Evolutionary conservation across 2,113 vertebrate species (phyloP).

Genomic region (Numida meleagris): DNA sequence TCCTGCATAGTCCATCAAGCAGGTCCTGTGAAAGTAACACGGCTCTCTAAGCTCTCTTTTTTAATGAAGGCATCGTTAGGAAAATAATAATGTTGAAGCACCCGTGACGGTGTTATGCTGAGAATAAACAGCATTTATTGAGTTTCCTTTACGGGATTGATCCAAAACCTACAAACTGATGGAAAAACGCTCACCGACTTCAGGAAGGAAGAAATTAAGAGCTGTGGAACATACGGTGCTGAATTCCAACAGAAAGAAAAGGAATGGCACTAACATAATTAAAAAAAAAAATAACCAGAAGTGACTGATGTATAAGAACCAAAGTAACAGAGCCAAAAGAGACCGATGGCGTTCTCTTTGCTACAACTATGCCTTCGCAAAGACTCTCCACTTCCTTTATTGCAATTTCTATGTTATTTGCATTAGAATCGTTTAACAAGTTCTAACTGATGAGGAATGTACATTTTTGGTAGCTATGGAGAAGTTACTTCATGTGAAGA

Average conservation of each 20-base stretch:
- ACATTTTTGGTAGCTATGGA: not conserved
- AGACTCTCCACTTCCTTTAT: not conserved
- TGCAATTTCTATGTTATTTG: not conserved
- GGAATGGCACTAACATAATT: not conserved
- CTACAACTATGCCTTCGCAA: not conserved
- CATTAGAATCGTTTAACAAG: slow-evolving; percentile 1
- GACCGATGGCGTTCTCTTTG: not conserved
- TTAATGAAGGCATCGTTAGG: not conserved
- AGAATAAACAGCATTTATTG: not conserved
- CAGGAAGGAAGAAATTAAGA: not conserved
- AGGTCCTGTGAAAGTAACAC: slow-evolving; percentile 9
- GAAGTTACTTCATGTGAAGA: not conserved
- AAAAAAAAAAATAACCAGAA: not conserved
- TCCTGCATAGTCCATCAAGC: slow-evolving; percentile 39
- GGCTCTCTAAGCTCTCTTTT: not conserved
- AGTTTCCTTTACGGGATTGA: slow-evolving; percentile 2
- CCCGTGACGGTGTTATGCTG: not conserved
- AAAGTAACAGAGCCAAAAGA: not conserved
- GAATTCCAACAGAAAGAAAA: not conserved
- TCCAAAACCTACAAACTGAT: not conserved
- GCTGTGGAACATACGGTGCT: not conserved
- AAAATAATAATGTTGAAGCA: not conserved
- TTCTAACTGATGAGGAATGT: not conserved
- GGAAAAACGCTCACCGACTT: not conserved
- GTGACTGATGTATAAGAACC: not conserved